Base-by-base conservation (phyloP, 2,113 vertebrate genomes). In the Heterotilapia buettikoferi region DNA sequence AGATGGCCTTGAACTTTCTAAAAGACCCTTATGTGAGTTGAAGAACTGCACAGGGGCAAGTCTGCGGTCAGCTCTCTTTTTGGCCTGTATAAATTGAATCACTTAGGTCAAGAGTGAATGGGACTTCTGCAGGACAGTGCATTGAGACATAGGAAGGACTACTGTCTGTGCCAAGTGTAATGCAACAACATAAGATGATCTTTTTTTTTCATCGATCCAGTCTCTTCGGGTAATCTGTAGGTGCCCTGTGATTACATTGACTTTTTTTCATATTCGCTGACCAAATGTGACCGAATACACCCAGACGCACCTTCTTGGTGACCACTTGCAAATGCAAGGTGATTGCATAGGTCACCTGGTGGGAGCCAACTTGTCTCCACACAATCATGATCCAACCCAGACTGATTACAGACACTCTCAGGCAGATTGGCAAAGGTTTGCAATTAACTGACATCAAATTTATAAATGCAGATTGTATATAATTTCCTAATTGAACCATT, bases 1-100 rank as follows among this genome's bases (percentile, higher is more conserved):
- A 63, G 56, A 89, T 82, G 86, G 87, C 90, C 88, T 91, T 92
- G 91, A 92, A 92, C 91, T 92, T 85, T 89, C 87, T 84, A 50
- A 84, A 88, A 83, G 84, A 90, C 63, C 57, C 52, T 33, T 52
- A 56, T 85, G 84, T 80, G 68, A 84, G 80, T 79, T 84, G 12
- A 19, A 38, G 66, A 82, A 63, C 24, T 73, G 78, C 9, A 76
- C 61, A 83, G 9, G 9, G 82, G 57, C n/a, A 26, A 45, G 50
- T 80, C 38, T 84, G 63, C 5, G 5, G 88, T 86, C 81, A 73
- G 45, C 38, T 86, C 7, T 59, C 31, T 33, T 84, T 57, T 87
- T 87, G 29, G 81, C 57, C 26, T 80, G 19, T 43, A 81, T 45
- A 73, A 86, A 85, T 66, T 9, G 16, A 85, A 80, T 53, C 12